Percentiles rank a stretch among this genome's conserved stretches.
phyloP scores from a whole-genome alignment of 1,140 invertebrate species.

The Trinorchestia longiramus region DNA sequence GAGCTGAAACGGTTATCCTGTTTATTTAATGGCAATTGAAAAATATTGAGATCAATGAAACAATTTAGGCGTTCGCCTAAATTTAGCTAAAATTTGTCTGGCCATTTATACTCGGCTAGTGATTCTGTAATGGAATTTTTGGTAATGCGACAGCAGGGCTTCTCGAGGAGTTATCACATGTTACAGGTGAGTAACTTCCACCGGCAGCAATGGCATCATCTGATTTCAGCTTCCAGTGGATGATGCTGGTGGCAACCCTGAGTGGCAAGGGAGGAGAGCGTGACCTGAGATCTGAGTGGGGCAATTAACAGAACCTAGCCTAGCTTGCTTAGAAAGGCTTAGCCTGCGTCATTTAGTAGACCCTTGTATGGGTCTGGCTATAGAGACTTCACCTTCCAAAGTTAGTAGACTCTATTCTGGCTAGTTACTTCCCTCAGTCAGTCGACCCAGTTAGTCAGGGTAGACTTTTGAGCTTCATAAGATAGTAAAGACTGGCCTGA shows the following conservation, averaged over 20 bases:
- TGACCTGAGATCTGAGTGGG: neutral
- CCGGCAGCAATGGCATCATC: too few species aligned
- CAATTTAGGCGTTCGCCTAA: neutral
- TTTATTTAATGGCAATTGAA: neutral
- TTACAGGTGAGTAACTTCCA: neutral
- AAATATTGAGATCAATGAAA: neutral
- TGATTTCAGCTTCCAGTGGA: neutral
- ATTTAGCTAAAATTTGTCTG: neutral
- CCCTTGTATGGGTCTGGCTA: too few species aligned
- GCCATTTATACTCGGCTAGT: neutral
- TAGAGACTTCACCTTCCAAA: too few species aligned
- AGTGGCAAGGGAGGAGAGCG: neutral
- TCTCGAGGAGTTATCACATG: neutral
- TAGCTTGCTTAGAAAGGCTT: neutral
- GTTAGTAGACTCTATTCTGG: too few species aligned
- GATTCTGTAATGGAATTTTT: neutral
- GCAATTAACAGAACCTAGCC: neutral
- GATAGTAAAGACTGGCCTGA: too few species aligned
- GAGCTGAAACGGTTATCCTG: neutral
- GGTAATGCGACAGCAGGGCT: neutral
- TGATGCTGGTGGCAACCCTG: neutral
- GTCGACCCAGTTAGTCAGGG: too few species aligned
- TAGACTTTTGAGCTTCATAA: too few species aligned
- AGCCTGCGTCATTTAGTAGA: neutral
- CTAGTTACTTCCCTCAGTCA: too few species aligned